A percentile compares a stretch with the other conserved stretches of the same genome.
Evolutionary conservation across 2,797 vertebrate species (phyloP).

Genomic region (Clarias pachynema): DNA sequence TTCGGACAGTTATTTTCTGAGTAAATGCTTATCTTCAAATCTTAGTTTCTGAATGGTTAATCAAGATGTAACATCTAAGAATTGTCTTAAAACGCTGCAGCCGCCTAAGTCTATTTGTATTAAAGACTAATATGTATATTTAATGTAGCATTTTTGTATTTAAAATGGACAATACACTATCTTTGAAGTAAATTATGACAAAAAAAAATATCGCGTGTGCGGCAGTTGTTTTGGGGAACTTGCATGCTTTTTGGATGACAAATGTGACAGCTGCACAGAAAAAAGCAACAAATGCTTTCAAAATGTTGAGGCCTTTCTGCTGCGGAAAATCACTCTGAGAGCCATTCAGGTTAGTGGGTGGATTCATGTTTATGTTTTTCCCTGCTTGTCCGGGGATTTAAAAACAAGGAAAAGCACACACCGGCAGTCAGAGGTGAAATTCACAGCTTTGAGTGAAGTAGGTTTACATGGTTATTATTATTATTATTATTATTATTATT

Average conservation of each 20-base stretch:
- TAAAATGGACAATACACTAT: slow-evolving; percentile 98
- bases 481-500: neutral
- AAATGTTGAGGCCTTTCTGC: slow-evolving; percentile 1
- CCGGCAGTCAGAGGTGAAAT: neutral
- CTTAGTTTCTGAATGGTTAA: slow-evolving; percentile 87
- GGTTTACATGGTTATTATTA: neutral
- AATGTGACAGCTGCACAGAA: slow-evolving; percentile 41
- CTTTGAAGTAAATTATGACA: slow-evolving; percentile 99
- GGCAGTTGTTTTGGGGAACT: slow-evolving; percentile 83
- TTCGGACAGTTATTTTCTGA: slow-evolving; percentile 80
- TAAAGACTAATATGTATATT: slow-evolving; percentile 99
- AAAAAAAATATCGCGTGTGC: slow-evolving; percentile 81
- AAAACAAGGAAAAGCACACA: neutral
- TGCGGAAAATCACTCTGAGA: neutral
- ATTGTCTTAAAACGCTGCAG: slow-evolving; percentile 89
- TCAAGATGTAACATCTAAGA: slow-evolving; percentile 80
- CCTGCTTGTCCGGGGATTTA: neutral
- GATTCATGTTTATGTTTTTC: neutral
- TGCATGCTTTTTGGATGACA: slow-evolving; percentile 39
- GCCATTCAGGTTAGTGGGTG: slow-evolving; percentile 12
- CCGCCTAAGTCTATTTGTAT: slow-evolving; percentile 92
- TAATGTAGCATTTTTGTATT: slow-evolving; percentile 99
- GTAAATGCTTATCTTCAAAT: slow-evolving; percentile 82
- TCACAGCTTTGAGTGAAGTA: neutral
- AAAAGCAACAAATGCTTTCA: slow-evolving; percentile 6